These are phyloP conservation scores for Cephalotes varians DNA, from an alignment of 2,888 invertebrate species.

Conservation along the genomic window DNA sequence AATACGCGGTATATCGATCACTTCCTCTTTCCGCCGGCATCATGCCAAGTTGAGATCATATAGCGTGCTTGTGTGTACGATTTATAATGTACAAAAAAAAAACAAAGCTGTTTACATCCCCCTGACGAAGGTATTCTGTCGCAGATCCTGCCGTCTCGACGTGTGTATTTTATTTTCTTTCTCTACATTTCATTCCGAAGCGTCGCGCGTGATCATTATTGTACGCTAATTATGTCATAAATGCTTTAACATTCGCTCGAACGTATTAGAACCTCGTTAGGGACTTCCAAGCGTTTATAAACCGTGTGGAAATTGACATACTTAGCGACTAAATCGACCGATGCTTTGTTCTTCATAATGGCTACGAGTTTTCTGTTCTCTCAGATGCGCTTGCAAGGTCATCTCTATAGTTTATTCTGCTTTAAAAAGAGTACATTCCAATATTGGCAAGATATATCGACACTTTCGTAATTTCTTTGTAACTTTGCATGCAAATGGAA, in stretches of 20 bases:
- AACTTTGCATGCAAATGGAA: not conserved
- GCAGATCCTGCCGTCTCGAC: not conserved
- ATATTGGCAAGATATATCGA: not conserved
- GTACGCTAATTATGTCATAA: not conserved
- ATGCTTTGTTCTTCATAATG: not conserved
- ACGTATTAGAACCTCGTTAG: not conserved
- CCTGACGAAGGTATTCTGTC: not conserved
- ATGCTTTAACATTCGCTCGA: constrained; percentile 30
- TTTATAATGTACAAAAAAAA: constrained; percentile 17
- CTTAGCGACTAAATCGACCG: not conserved
- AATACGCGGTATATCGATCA: constrained; percentile 43
- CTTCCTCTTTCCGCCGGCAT: constrained; percentile 75
- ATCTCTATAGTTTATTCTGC: not conserved
- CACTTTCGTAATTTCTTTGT: not conserved
- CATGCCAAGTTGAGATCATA: constrained; percentile 82
- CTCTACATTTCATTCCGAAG: constrained; percentile 4
- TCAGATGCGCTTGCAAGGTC: not conserved
- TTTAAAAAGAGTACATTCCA: not conserved
- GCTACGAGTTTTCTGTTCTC: not conserved
- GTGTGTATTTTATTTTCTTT: not conserved
- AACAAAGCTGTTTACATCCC: constrained; percentile 13
- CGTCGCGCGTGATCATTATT: not conserved
- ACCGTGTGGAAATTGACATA: not conserved
- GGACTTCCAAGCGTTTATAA: not conserved
- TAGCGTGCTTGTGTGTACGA: constrained; percentile 68